phyloP scores from a whole-genome alignment of 2,888 invertebrate species.

The Tigriopus californicus region DNA sequence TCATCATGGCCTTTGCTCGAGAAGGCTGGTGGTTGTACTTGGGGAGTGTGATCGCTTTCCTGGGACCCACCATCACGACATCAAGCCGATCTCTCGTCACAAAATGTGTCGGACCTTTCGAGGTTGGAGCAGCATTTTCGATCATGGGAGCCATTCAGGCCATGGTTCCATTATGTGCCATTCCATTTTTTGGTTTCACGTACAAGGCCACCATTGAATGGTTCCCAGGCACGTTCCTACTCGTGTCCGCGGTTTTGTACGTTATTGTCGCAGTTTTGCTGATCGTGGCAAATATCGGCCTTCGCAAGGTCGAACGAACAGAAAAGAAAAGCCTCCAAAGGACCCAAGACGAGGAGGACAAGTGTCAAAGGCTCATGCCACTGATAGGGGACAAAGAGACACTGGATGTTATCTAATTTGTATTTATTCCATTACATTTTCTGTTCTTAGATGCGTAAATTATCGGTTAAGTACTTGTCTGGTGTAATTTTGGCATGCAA shows the following conservation, averaged over 20 bases:
- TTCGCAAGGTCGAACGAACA: no score
- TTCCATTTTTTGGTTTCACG: neutral
- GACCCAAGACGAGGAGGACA: no score
- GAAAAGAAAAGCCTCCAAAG: no score
- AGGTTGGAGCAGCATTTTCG: neutral
- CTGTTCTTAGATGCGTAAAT: no score
- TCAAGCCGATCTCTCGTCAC: neutral
- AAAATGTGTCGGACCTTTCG: neutral
- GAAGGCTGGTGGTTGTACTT: neutral
- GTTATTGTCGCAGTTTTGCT: neutral
- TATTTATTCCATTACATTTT: no score
- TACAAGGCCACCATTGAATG: neutral
- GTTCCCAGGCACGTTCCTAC: neutral
- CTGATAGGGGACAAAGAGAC: no score
- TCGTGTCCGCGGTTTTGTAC: neutral
- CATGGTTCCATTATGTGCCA: neutral
- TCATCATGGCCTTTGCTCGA: neutral
- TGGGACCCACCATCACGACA: neutral
- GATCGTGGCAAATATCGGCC: no score
- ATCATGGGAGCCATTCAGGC: neutral
- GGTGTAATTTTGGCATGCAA: no score
- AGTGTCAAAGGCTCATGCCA: no score
- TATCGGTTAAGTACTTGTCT: no score
- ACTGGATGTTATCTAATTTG: no score
- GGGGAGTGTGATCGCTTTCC: neutral